Conservation (phyloP, 2,113 vertebrate genomes). For the Prolemur simus region DNA sequence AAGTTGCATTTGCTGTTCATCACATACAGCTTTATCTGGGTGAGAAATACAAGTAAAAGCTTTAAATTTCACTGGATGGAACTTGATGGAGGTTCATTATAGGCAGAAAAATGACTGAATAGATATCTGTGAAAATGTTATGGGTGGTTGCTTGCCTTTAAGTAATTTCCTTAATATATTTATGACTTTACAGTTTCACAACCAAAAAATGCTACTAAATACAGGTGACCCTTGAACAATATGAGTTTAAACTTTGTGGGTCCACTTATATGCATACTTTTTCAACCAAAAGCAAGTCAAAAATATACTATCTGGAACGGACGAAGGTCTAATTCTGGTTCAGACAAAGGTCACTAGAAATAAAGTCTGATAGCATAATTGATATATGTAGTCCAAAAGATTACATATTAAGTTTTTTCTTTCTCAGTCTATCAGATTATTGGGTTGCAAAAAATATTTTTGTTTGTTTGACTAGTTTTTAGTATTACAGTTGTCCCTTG, state of each 20-base stretch:
- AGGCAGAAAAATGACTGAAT: constrained; percentile 37
- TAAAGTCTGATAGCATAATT: background rate
- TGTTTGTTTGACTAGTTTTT: constrained; percentile 14
- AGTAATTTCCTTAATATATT: background rate
- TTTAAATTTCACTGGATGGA: constrained; percentile 88
- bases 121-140: background rate
- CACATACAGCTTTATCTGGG: constrained; percentile 78
- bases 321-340: constrained; percentile 84
- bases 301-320: constrained; percentile 76
- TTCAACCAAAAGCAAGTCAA: background rate
- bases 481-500: background rate
- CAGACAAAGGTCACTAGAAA: constrained; percentile 85
- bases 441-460: background rate
- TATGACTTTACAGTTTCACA: background rate
- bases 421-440: background rate
- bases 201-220: background rate
- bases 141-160: background rate
- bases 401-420: background rate
- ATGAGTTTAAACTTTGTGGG: background rate
- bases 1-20: constrained; percentile 84
- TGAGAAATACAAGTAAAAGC: constrained; percentile 80
- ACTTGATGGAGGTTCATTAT: constrained; percentile 82
- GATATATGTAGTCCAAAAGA: background rate
- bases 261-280: background rate
- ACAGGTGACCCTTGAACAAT: background rate